These are phyloP conservation scores for Sinocyclocheilus maitianheensis DNA, from an alignment of 2,113 vertebrate genomes.

Conservation along the genomic window DNA sequence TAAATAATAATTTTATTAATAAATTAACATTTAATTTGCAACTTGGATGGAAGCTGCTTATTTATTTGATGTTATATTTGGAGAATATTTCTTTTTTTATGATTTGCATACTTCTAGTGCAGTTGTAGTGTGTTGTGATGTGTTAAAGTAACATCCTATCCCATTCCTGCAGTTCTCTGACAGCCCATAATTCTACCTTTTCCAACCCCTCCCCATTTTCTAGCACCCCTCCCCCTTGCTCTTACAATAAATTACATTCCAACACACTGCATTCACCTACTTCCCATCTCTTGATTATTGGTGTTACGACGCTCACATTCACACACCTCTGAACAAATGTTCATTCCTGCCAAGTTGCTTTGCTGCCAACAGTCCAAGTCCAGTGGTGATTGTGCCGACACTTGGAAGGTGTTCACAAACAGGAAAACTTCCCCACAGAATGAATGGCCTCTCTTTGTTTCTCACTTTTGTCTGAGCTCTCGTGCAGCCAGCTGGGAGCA, in stretches of 20 bases:
- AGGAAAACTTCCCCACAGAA: background rate
- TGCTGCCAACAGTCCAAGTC: background rate
- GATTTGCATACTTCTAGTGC: background rate
- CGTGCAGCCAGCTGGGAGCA: background rate
- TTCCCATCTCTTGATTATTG: slow-evolving; percentile 7
- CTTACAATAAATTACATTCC: background rate
- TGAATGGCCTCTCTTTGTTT: slow-evolving; percentile 1
- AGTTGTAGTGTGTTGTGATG: background rate
- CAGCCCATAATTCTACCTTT: background rate
- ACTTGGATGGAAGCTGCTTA: background rate
- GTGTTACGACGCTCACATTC: background rate
- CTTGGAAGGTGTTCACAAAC: background rate
- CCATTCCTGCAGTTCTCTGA: background rate
- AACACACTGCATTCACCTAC: background rate
- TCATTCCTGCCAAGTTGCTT: slow-evolving; percentile 2
- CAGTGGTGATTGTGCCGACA: background rate
- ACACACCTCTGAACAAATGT: slow-evolving; percentile 14
- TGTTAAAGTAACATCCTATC: background rate
- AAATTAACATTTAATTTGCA: background rate
- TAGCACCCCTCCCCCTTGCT: no score
- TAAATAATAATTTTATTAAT: background rate
- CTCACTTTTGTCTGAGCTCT: slow-evolving; percentile 4
- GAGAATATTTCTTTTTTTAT: background rate
- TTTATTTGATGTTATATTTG: background rate
- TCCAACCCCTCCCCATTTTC: no score